These are phyloP conservation scores for Salmo trutta DNA, from an alignment of 2,797 vertebrate genomes.

Conservation along the genomic window DNA sequence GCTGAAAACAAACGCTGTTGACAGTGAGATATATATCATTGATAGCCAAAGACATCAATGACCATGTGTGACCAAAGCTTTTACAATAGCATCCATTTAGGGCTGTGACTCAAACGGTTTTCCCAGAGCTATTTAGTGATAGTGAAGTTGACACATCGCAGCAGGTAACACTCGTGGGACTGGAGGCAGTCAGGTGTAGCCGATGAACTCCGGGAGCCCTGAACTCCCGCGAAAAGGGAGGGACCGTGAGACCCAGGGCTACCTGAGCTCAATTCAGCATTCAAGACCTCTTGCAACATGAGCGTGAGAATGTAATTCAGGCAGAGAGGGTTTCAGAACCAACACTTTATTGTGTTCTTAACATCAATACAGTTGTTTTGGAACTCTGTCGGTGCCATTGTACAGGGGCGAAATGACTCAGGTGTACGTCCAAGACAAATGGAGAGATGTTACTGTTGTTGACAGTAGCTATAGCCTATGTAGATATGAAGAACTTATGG, in stretches of 20 bases:
- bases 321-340: constrained; percentile 73
- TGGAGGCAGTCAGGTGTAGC: constrained; percentile 81
- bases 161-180: constrained; percentile 79
- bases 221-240: constrained; percentile 50
- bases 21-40: constrained; percentile 24
- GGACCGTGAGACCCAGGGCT: constrained; percentile 60
- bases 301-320: constrained; percentile 93
- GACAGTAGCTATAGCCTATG: neutral
- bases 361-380: constrained; percentile 71
- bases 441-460: constrained; percentile 26
- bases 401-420: constrained; percentile 46
- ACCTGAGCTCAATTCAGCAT: constrained; percentile 74
- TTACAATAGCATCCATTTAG: constrained; percentile 34
- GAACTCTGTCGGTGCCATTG: constrained; percentile 57
- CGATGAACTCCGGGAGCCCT: constrained; percentile 69
- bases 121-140: constrained; percentile 52
- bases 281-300: constrained; percentile 80
- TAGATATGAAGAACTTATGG: neutral
- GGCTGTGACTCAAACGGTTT: constrained; percentile 37
- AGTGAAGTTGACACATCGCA: constrained; percentile 63
- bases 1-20: no score
- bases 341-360: constrained; percentile 54
- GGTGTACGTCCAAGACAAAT: constrained; percentile 63
- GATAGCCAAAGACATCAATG: constrained; percentile 9
- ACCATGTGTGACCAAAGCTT: constrained; percentile 34